Conservation (phyloP, 2,888 invertebrate species). For the Alcis repandata region DNA sequence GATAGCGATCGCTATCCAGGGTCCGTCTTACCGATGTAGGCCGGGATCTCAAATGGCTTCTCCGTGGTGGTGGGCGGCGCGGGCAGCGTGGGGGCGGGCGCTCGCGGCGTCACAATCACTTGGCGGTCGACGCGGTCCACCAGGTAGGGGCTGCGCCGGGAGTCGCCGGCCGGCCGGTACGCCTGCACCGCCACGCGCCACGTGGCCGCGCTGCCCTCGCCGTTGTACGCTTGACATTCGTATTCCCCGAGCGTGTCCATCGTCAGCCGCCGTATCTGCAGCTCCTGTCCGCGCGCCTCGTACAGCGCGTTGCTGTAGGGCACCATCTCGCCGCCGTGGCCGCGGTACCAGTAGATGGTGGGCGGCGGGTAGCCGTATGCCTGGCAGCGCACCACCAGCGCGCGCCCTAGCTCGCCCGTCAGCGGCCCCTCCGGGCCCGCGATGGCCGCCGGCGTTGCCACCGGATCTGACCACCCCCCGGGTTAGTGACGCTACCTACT, state of each 20-base stretch:
- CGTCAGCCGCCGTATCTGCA: slow-evolving; percentile 91
- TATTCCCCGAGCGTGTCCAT: slow-evolving; percentile 93
- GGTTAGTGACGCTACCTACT: slow-evolving; percentile 50
- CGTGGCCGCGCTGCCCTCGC: slow-evolving; percentile 91
- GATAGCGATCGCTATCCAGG: slow-evolving; percentile 26
- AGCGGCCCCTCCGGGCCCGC: slow-evolving; percentile 89
- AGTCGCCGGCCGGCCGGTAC: slow-evolving; percentile 88
- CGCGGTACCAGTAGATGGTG: slow-evolving; percentile 94
- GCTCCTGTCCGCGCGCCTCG: slow-evolving; percentile 91
- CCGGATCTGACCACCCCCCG: slow-evolving; percentile 30
- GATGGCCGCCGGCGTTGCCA: slow-evolving; percentile 75
- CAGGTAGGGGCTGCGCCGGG: slow-evolving; percentile 57
- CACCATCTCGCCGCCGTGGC: slow-evolving; percentile 89
- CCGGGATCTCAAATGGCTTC: slow-evolving; percentile 55
- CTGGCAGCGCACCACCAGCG: slow-evolving; percentile 91
- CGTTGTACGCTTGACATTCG: slow-evolving; percentile 96
- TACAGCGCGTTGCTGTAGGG: slow-evolving; percentile 89
- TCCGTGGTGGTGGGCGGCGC: slow-evolving; percentile 51
- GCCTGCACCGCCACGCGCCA: slow-evolving; percentile 92
- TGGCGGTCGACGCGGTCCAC: slow-evolving; percentile 50
- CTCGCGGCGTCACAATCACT: slow-evolving; percentile 32
- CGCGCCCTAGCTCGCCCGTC: slow-evolving; percentile 90
- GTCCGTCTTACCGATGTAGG: slow-evolving; percentile 73
- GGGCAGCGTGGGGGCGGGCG: slow-evolving; percentile 39
- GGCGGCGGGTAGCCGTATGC: slow-evolving; percentile 94